A percentile compares a stretch with the other conserved stretches of the same genome.
phyloP scores from a whole-genome alignment of 1,140 invertebrate species.

The Lysiphlebus fabarum region DNA sequence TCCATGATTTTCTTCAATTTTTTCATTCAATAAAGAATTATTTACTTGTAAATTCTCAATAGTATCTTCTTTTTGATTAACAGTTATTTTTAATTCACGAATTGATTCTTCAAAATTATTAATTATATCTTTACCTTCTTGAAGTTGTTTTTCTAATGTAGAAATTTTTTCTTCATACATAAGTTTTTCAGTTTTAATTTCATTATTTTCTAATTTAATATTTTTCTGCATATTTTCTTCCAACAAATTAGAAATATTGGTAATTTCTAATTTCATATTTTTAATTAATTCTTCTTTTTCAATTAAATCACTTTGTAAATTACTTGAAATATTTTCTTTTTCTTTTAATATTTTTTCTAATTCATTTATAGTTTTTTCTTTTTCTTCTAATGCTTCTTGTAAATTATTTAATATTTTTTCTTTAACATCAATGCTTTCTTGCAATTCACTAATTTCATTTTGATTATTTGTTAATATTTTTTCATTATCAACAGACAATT shows the following conservation, averaged over 20 bases:
- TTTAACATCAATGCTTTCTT: conserved; percentile 1
- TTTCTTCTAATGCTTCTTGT: background rate
- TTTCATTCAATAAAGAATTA: conserved; percentile 24
- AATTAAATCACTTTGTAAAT: background rate
- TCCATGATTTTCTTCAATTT: conserved; percentile 51
- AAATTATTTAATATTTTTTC: conserved; percentile 3
- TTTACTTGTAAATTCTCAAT: background rate
- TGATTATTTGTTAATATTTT: conserved; percentile 12
- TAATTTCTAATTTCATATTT: conserved; percentile 35
- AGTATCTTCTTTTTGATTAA: too few relatives aligned
- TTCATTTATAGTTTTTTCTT: background rate
- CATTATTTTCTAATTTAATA: conserved; percentile 4
- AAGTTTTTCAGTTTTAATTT: background rate
- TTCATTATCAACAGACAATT: conserved; percentile 14
- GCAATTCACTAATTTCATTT: conserved; percentile 9
- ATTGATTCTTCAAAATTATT: background rate
- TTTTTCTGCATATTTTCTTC: background rate
- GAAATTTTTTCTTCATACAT: background rate
- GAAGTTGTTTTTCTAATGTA: background rate
- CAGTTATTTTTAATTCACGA: too few relatives aligned
- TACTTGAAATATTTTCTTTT: background rate
- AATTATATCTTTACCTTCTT: background rate
- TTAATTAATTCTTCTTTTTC: background rate
- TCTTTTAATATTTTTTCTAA: background rate
- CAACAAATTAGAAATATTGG: background rate